phyloP scores from a whole-genome alignment of 2,113 vertebrate genomes.

The Zapornia atra region DNA sequence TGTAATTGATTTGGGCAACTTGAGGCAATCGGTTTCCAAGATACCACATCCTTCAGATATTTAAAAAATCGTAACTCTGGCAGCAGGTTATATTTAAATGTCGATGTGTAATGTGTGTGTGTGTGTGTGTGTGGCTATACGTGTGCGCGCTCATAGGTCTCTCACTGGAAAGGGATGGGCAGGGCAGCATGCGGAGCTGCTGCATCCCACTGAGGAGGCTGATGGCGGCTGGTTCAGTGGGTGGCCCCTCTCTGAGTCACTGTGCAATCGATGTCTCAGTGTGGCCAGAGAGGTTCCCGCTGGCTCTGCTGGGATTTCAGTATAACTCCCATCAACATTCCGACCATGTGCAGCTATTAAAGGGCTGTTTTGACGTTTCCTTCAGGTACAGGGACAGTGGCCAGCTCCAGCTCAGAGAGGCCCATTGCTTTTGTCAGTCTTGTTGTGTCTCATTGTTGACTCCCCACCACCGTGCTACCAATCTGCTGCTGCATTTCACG shows the following conservation, averaged over 20 bases:
- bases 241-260: background rate
- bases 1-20: constrained; percentile 68
- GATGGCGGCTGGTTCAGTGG: background rate
- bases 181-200: background rate
- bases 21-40: constrained; percentile 69
- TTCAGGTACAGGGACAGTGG: background rate
- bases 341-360: background rate
- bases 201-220: background rate
- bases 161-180: background rate
- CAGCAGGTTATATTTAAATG: constrained; percentile 26
- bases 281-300: background rate
- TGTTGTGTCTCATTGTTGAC: fast-evolving
- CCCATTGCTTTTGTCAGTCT: background rate
- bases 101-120: background rate
- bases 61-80: background rate
- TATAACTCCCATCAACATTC: background rate
- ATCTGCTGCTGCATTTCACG: fast-evolving
- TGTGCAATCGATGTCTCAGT: background rate
- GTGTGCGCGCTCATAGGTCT: background rate
- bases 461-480: background rate
- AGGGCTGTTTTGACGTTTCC: background rate
- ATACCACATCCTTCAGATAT: constrained; percentile 66
- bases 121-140: background rate
- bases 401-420: background rate
- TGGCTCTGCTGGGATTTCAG: background rate